Base-by-base conservation (phyloP, 2,888 invertebrate species). In the Metalampra italica region DNA sequence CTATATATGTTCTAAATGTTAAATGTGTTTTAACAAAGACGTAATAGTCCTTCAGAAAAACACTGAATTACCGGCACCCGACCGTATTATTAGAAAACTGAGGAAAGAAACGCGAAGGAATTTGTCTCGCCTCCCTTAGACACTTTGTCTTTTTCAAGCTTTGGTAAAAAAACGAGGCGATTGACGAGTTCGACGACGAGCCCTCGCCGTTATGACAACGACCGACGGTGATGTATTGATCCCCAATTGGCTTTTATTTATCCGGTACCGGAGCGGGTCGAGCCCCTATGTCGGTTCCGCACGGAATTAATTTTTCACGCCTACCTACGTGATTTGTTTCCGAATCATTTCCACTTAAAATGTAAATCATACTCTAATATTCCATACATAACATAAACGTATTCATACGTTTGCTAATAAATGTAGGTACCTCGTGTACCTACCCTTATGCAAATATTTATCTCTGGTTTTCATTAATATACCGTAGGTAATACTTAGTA, bases 161-260 rank as follows among this genome's bases (percentile, higher is more conserved):
- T 37, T 11, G 8, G 22, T 9, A 32, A 22, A 30, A 39, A 38
- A 38, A 43, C 14, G 38, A 38, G 13, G 37, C 1, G 9, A 14
- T n/a, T 43, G 42, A 36, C 30, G 34, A 47, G 29, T 38, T 43
- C 30, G 47, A 47, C 47, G 38, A 46, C 39, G 30, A 14, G 15
- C 39, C 32, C 40, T 22, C 29, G 13, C 30, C 14, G 13, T 32
- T 39, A 15, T 40, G 46, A 39, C 39, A 40, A 39, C 14, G 46
- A 40, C 46, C 14, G 46, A 40, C 46, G 39, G 46, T 46, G 46
- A 46, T 32, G 46, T 40, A 46, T 46, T 46, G 40, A 45, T 45
- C 37, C 12, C 9, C 22, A 45, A 45, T 29, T 37, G 45, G 29
- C 38, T 38, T 36, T 36, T 44, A 34, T 44, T 34, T 29, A 42